Evolutionary conservation across 2,797 vertebrate species (phyloP).

Genomic region (Scyliorhinus canicula): DNA sequence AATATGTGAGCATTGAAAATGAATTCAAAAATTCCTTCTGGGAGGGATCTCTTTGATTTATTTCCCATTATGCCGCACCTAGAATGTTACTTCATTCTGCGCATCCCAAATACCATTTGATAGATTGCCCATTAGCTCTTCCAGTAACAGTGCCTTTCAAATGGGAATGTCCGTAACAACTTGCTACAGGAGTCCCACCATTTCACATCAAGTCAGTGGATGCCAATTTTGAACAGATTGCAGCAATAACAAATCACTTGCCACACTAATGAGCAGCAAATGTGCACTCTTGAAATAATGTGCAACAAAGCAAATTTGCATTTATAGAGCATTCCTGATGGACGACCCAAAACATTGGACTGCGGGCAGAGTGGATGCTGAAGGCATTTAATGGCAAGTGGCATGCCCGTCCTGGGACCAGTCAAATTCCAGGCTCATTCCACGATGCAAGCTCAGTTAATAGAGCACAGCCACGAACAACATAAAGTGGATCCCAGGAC

Average conservation of each 20-base stretch:
- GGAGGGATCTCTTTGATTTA: not conserved
- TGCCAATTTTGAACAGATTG: constrained; percentile 26
- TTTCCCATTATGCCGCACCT: not conserved
- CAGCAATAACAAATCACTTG: not conserved
- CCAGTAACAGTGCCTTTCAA: not conserved
- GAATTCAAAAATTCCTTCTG: not conserved
- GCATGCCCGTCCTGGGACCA: not conserved
- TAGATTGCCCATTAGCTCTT: not conserved
- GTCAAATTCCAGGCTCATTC: not conserved
- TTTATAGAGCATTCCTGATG: not conserved
- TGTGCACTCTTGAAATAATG: not conserved
- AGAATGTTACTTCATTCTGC: not conserved
- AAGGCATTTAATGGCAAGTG: not conserved
- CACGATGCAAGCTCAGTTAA: not conserved
- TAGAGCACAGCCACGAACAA: not conserved
- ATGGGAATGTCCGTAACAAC: not conserved
- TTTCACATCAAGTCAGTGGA: not conserved
- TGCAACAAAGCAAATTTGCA: not conserved
- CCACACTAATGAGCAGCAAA: not conserved
- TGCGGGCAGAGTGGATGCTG: not conserved
- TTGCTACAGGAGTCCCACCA: too few species aligned
- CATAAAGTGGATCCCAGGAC: not conserved
- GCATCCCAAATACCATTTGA: not conserved
- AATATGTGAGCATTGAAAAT: not conserved
- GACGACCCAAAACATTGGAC: not conserved